phyloP scores from a whole-genome alignment of 2,888 invertebrate species.

The Lasioglossum villosulum region DNA sequence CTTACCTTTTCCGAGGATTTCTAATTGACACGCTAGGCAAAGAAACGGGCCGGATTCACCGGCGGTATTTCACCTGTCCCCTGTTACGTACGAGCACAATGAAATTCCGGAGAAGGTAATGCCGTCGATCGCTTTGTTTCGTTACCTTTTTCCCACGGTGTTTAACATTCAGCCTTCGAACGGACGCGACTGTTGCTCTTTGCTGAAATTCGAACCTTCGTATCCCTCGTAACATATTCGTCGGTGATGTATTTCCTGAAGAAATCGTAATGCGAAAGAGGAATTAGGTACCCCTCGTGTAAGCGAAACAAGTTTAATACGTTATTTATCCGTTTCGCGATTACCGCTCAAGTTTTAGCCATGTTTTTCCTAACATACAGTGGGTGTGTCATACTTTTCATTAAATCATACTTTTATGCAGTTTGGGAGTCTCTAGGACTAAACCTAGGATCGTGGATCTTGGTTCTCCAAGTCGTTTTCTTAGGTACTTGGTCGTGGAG shows the following conservation, averaged over 20 bases:
- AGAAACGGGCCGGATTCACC: conserved; percentile 22
- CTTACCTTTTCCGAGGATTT: conserved; percentile 37
- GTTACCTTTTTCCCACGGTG: conserved; percentile 5
- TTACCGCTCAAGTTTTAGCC: too few relatives aligned
- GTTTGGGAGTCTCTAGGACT: too few relatives aligned
- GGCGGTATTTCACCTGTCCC: conserved; percentile 36
- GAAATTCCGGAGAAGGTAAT: conserved; percentile 24
- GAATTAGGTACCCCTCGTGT: neutral
- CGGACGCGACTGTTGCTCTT: neutral
- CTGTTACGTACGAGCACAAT: conserved; percentile 24
- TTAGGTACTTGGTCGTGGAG: too few relatives aligned
- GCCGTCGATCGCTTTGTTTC: neutral
- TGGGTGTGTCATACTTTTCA: too few relatives aligned
- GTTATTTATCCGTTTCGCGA: neutral
- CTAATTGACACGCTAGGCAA: conserved; percentile 40
- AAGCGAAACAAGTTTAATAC: neutral
- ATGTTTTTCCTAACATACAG: too few relatives aligned
- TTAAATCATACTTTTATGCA: too few relatives aligned
- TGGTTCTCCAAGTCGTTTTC: too few relatives aligned
- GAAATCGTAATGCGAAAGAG: neutral
- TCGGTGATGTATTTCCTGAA: neutral
- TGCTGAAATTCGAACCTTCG: neutral
- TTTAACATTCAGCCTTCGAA: neutral
- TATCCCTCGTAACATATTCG: neutral
- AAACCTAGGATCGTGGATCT: too few relatives aligned